phyloP scores from a whole-genome alignment of 2,113 vertebrate species.

The Blennius ocellaris region DNA sequence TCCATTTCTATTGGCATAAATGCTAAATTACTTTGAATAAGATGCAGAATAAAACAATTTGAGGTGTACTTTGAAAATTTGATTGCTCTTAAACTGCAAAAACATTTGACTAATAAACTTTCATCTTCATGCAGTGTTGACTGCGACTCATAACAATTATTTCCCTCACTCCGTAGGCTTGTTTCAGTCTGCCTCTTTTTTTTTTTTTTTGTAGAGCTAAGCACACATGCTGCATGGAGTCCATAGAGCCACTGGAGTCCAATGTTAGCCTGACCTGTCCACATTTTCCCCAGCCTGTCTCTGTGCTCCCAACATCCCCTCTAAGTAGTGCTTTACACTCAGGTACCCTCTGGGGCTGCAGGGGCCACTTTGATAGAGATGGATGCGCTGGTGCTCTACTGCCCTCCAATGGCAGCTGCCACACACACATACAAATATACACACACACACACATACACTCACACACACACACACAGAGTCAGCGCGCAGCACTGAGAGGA shows the following conservation, averaged over 20 bases:
- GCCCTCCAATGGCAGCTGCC: constrained; percentile 93
- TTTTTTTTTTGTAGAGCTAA: constrained; percentile 22
- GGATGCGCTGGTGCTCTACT: constrained; percentile 97
- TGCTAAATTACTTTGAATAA: neutral
- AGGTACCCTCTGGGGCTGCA: constrained; percentile 48
- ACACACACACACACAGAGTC: constrained; percentile 10
- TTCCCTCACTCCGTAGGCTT: neutral
- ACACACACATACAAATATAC: constrained; percentile 22
- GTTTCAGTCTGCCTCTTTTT: constrained; percentile 39
- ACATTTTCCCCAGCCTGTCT: constrained; percentile 70
- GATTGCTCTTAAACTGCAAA: neutral
- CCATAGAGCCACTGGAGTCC: constrained; percentile 67
- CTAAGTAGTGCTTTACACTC: constrained; percentile 71
- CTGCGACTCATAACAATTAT: constrained; percentile 5
- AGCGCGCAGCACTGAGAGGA: constrained; percentile 42
- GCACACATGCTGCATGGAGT: constrained; percentile 50
- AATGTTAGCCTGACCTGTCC: constrained; percentile 70
- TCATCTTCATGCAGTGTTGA: neutral
- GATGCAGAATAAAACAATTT: neutral
- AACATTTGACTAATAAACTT: neutral
- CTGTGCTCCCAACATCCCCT: constrained; percentile 67
- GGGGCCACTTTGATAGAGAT: constrained; percentile 81
- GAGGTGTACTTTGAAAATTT: neutral
- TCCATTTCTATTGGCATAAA: neutral
- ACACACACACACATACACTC: constrained; percentile 7